Evolutionary conservation across 2,888 invertebrate genomes (phyloP).

Genomic region (Agrypnus murinus): DNA sequence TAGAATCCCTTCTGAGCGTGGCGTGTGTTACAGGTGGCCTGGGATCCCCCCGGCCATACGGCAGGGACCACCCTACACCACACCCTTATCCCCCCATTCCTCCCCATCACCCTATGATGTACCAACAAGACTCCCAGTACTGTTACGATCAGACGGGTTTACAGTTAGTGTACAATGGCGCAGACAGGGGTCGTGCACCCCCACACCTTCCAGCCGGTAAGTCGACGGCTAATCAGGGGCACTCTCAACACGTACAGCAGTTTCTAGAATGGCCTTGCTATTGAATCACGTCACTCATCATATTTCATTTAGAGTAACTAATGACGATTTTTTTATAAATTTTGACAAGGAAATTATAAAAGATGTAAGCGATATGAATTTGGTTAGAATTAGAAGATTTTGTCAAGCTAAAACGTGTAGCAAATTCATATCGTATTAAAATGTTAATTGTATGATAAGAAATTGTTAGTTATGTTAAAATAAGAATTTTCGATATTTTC

Average conservation of each 20-base stretch:
- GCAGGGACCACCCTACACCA: slow-evolving; percentile 72
- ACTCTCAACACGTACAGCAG: slow-evolving; percentile 54
- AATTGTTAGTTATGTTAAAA: too few species aligned
- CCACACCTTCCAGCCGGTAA: slow-evolving; percentile 72
- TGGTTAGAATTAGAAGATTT: too few species aligned
- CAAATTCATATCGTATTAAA: too few species aligned
- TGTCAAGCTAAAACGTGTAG: too few species aligned
- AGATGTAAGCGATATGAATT: too few species aligned
- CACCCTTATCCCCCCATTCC: slow-evolving; percentile 68
- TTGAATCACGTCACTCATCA: slow-evolving; percentile 11
- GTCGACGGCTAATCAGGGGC: slow-evolving; percentile 64
- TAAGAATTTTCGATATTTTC: too few species aligned
- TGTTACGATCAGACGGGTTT: slow-evolving; percentile 76
- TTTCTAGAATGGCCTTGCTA: slow-evolving; percentile 52
- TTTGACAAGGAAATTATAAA: too few species aligned
- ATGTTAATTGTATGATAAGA: too few species aligned
- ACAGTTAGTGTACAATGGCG: slow-evolving; percentile 70
- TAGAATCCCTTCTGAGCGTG: slow-evolving; percentile 62
- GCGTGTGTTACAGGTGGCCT: slow-evolving; percentile 76
- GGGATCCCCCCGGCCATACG: slow-evolving; percentile 75
- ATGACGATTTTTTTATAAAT: slow-evolving; percentile 4
- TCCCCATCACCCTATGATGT: slow-evolving; percentile 73
- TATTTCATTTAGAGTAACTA: slow-evolving; percentile 9
- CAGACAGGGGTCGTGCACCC: slow-evolving; percentile 69
- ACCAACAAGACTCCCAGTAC: slow-evolving; percentile 74